These are phyloP conservation scores for Heliconius nattereri DNA, from an alignment of 1,140 invertebrate genomes.

Conservation along the genomic window DNA sequence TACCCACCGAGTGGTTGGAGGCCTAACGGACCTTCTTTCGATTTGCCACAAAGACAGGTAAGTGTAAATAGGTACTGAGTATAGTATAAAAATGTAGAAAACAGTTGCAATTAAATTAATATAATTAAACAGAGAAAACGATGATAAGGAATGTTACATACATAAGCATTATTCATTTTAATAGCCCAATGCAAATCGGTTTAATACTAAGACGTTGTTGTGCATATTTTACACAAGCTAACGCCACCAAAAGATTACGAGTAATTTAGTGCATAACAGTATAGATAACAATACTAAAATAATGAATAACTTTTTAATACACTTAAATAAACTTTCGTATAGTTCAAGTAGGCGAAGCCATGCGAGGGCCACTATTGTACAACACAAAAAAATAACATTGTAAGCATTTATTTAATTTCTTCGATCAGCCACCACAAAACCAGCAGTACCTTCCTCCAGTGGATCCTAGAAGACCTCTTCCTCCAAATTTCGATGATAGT, in stretches of 20 bases:
- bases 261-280: no score
- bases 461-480: conserved; percentile 57
- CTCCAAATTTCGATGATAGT: conserved; percentile 46
- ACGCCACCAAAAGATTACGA: no score
- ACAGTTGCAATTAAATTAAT: not conserved
- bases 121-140: not conserved
- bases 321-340: no score
- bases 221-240: no score
- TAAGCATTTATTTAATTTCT: not conserved
- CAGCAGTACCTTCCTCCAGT: conserved; percentile 63
- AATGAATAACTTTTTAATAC: no score
- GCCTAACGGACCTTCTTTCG: conserved; percentile 82
- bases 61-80: not conserved
- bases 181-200: no score
- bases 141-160: no score
- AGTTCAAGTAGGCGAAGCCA: no score
- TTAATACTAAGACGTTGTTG: no score
- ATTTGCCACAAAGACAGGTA: conserved; percentile 64
- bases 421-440: conserved; percentile 42
- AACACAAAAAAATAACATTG: not conserved
- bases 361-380: not conserved
- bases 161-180: no score
- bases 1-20: conserved; percentile 82
- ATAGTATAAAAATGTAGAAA: no score
- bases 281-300: no score